These are phyloP conservation scores for Jaculus jaculus DNA, from an alignment of 2,113 vertebrate species.

Conservation along the genomic window DNA sequence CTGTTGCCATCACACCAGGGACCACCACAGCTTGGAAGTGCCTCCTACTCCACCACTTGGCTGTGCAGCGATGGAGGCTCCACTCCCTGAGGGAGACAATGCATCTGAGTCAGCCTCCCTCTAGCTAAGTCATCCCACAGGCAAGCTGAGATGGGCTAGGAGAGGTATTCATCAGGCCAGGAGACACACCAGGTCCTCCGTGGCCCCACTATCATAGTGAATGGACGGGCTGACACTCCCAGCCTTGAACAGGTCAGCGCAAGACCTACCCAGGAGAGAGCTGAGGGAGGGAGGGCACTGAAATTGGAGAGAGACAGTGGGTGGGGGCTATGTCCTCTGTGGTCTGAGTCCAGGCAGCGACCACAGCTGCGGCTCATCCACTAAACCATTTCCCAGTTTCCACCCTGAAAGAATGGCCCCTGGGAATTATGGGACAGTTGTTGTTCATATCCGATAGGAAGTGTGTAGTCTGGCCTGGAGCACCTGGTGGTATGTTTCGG, in stretches of 20 bases:
- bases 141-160: background rate
- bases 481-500: background rate
- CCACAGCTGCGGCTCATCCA: too few relatives aligned
- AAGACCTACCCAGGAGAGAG: background rate
- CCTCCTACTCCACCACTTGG: background rate
- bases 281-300: background rate
- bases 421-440: background rate
- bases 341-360: background rate
- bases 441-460: background rate
- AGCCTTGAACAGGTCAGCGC: background rate
- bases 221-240: too few relatives aligned
- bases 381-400: too few relatives aligned
- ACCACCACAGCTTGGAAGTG: background rate
- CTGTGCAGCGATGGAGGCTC: background rate
- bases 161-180: background rate
- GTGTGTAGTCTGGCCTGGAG: too few relatives aligned
- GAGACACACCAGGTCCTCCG: too few relatives aligned
- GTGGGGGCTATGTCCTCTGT: too few relatives aligned
- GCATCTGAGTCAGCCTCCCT: background rate
- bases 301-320: background rate
- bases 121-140: background rate
- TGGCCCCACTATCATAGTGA: background rate
- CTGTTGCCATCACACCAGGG: background rate
- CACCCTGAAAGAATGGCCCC: background rate
- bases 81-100: background rate